Conservation (phyloP, 2,797 vertebrate species). For the Craterocephalus amniculus region DNA sequence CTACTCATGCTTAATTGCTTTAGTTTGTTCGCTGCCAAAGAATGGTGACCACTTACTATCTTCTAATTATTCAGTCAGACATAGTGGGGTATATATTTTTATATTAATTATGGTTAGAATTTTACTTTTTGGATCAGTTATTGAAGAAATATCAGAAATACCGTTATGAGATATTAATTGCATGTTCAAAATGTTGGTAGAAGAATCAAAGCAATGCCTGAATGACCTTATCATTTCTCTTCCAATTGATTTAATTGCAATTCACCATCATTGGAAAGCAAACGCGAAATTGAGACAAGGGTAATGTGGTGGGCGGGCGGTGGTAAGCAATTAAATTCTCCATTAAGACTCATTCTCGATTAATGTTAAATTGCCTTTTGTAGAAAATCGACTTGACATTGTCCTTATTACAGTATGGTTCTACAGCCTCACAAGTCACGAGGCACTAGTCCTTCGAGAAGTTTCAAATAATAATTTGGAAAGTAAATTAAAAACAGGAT, state of each 20-base stretch:
- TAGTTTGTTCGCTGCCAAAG: constrained; percentile 49
- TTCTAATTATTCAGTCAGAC: constrained; percentile 29
- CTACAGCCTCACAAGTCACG: background rate
- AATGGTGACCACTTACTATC: constrained; percentile 46
- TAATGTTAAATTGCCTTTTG: constrained; percentile 34
- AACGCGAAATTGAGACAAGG: background rate
- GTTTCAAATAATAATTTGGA: background rate
- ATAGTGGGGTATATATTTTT: background rate
- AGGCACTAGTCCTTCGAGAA: background rate
- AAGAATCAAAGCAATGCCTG: constrained; percentile 31
- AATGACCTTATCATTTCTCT: background rate
- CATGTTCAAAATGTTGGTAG: constrained; percentile 3
- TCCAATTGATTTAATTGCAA: background rate
- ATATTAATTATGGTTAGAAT: background rate
- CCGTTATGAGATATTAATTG: background rate
- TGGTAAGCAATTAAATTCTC: background rate
- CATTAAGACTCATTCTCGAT: constrained; percentile 29
- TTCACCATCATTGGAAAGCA: background rate
- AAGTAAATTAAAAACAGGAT: background rate
- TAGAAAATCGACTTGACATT: constrained; percentile 9
- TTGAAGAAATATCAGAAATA: background rate
- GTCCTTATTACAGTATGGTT: background rate
- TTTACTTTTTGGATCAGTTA: too few species aligned
- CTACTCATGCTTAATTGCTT: constrained; percentile 36
- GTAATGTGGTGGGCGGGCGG: background rate